phyloP scores from a whole-genome alignment of 2,797 vertebrate genomes.

The Gastrophryne carolinensis region DNA sequence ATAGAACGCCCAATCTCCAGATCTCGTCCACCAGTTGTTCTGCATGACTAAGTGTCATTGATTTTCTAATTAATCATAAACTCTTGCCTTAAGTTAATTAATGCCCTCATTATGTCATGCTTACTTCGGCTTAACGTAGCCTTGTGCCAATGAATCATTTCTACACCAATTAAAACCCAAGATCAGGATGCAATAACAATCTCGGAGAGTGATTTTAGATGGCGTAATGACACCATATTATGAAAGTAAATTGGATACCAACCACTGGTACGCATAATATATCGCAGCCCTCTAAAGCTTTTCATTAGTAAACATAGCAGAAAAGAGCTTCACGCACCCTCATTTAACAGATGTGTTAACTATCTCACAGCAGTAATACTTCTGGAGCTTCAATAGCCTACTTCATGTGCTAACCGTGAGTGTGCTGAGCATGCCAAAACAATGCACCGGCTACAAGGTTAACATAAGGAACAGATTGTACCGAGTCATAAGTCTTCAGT shows the following conservation, averaged over 20 bases:
- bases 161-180: slow-evolving; percentile 50
- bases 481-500: slow-evolving; percentile 14
- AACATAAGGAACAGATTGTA: slow-evolving; percentile 38
- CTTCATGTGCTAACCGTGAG: neutral
- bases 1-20: slow-evolving; percentile 52
- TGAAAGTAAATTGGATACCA: slow-evolving; percentile 51
- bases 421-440: slow-evolving; percentile 5
- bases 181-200: slow-evolving; percentile 53
- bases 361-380: slow-evolving; percentile 2
- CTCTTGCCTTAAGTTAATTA: slow-evolving; percentile 62
- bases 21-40: slow-evolving; percentile 54
- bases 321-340: neutral
- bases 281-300: slow-evolving; percentile 11
- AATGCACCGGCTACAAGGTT: neutral
- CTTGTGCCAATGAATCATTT: slow-evolving; percentile 58
- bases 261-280: slow-evolving; percentile 25
- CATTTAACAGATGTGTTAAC: slow-evolving; percentile 33
- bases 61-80: slow-evolving; percentile 62
- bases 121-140: slow-evolving; percentile 56
- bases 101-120: slow-evolving; percentile 64
- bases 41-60: slow-evolving; percentile 52
- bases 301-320: slow-evolving; percentile 39
- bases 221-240: slow-evolving; percentile 46
- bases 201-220: slow-evolving; percentile 42
- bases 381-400: slow-evolving; percentile 21